Percentiles rank a stretch among this genome's conserved stretches.
Evolutionary conservation across 2,797 vertebrate genomes (phyloP).

Genomic region (Acanthis flammea): DNA sequence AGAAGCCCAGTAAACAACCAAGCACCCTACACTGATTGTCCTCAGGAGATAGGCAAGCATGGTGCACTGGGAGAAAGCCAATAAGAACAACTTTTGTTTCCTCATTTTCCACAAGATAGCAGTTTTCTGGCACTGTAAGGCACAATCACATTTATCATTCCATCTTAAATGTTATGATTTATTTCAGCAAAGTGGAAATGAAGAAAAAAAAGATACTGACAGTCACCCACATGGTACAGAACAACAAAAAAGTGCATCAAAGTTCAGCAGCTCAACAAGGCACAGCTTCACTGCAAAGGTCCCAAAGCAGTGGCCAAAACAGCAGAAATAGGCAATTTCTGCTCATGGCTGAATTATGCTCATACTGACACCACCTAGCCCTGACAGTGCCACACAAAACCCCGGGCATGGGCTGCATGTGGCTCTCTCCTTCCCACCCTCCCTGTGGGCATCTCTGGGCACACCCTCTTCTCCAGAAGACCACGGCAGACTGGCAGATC

Average conservation of each 20-base stretch:
- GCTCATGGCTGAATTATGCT: not conserved
- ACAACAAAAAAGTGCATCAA: not conserved
- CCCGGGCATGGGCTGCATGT: not conserved
- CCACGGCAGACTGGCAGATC: not conserved
- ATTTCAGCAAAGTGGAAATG: conserved; percentile 20
- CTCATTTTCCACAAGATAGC: not conserved
- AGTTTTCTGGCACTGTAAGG: not conserved
- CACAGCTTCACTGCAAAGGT: not conserved
- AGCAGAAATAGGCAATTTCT: not conserved
- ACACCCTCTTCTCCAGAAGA: conserved; percentile 15
- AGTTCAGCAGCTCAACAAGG: conserved; percentile 33
- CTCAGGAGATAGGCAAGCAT: not conserved
- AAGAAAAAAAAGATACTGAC: not conserved
- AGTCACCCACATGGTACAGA: not conserved
- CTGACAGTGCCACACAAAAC: not conserved
- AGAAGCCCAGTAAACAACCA: not conserved
- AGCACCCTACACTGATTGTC: not conserved
- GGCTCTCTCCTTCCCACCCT: not conserved
- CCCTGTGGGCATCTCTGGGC: conserved; percentile 19
- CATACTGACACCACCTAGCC: not conserved
- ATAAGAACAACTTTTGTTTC: not conserved
- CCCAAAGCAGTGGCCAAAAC: not conserved
- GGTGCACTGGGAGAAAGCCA: not conserved
- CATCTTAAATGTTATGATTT: not conserved
- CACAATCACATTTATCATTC: not conserved